These are phyloP conservation scores for Morone chrysops DNA, from an alignment of 2,113 vertebrate species.

Conservation along the genomic window DNA sequence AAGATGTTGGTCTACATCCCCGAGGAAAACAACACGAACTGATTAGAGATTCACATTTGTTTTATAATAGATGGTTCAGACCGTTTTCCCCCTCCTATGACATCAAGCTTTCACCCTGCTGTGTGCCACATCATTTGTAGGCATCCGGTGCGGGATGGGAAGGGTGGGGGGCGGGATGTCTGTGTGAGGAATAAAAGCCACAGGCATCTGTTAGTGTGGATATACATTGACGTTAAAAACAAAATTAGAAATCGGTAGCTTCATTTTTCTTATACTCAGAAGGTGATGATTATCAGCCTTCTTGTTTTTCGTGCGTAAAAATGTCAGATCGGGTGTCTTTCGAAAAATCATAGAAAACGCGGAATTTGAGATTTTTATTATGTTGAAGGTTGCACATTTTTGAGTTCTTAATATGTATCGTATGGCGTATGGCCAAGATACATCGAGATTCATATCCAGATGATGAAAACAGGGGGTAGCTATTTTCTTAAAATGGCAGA, in stretches of 20 bases:
- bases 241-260: background rate
- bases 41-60: background rate
- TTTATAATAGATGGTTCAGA: background rate
- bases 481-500: slow-evolving; percentile 71
- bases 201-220: slow-evolving; percentile 60
- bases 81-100: background rate
- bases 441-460: slow-evolving; percentile 45
- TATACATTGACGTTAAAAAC: slow-evolving; percentile 5
- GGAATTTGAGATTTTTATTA: background rate
- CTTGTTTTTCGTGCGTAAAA: slow-evolving; percentile 24
- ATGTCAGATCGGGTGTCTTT: background rate
- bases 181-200: slow-evolving; percentile 61
- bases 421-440: slow-evolving; percentile 25
- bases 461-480: slow-evolving; percentile 61
- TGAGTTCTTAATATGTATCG: slow-evolving; percentile 22
- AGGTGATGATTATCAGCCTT: background rate
- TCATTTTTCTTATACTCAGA: background rate
- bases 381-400: background rate
- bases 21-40: too few species aligned
- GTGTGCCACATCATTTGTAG: slow-evolving; percentile 44
- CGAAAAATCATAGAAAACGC: slow-evolving; percentile 4
- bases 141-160: slow-evolving; percentile 42
- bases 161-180: slow-evolving; percentile 59
- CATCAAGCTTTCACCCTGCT: slow-evolving; percentile 3
- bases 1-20: background rate